Base-by-base conservation (phyloP, 1,140 invertebrate species). In the Onthophagus taurus region DNA sequence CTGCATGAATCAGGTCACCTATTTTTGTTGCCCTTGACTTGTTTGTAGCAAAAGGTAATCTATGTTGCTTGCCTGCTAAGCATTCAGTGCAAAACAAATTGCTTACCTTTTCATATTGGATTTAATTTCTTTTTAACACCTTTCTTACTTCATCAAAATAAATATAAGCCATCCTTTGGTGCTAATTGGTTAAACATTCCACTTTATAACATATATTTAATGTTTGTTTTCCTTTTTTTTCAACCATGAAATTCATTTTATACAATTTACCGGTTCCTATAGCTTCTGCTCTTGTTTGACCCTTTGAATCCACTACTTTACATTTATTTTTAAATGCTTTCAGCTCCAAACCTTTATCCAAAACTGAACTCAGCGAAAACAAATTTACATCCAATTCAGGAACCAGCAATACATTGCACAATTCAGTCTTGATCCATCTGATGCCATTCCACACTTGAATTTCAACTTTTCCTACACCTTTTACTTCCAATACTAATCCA, bases 331-430 rank as follows among this genome's bases (percentile, higher is more conserved):
- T 34, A 53, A 57, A 48, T 44, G 56, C 59, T 54, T 49, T 9
- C 17, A 60, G 34, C 8, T 31, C 31, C 2, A 53, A 57, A 23
- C 61, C 62, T 42, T 49, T 54, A 17, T 62, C 54, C 6, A 57
- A 45, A 0, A 45, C 55, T 5, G 49, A 31, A 31, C 54, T 60
- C 3, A 60, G 55, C 1, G 64, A 67, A 18, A 68, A 59, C 23
- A 68, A 46, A 34, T 63, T 67, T n/a, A 45, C 57, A 24, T 60
- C 54, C 8, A 68, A 34, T 45, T 63, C 54, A 0, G 65, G 64
- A 21, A 66, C 56, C 42, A 48, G 64, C 21, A 67, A 29, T 6
- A 47, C 41, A 33, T 43, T 7, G 12, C 19, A 17, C 13, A 43
- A 33, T n/a, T 13, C 41, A 13, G 41, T 31, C 33, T 33, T 33